Conservation (phyloP, 2,888 invertebrate genomes). For the Anthoptus insignis region DNA sequence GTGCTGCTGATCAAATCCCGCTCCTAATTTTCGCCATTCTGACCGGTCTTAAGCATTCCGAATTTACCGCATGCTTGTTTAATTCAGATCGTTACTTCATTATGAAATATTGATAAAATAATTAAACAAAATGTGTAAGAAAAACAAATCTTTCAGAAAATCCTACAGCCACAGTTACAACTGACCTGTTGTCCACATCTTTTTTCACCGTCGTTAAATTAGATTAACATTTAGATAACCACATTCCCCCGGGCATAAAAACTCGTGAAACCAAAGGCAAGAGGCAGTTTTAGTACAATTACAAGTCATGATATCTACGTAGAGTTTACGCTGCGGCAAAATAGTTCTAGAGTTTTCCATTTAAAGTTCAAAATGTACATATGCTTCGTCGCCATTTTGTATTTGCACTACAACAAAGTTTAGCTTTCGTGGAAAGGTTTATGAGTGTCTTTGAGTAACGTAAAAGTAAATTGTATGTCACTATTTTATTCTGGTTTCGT, state of each 20-base stretch:
- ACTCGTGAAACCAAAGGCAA: conserved; percentile 1
- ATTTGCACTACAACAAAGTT: conserved; percentile 9
- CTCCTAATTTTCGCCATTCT: too few relatives aligned
- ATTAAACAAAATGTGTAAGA: conserved; percentile 7
- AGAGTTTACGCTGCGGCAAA: background rate
- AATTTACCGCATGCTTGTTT: too few relatives aligned
- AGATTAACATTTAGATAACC: conserved; percentile 32
- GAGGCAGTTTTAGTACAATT: conserved; percentile 24
- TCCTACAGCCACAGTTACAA: conserved; percentile 3
- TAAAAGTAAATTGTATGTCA: background rate
- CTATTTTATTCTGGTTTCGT: too few relatives aligned
- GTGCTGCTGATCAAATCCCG: too few relatives aligned
- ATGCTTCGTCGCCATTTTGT: background rate
- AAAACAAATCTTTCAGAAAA: background rate
- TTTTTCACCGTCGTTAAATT: conserved; percentile 23
- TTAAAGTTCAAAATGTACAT: conserved; percentile 8
- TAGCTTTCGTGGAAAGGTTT: background rate
- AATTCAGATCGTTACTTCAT: too few relatives aligned
- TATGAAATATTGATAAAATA: too few relatives aligned
- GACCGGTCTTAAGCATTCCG: too few relatives aligned
- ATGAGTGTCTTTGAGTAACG: conserved; percentile 4
- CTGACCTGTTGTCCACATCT: conserved; percentile 11
- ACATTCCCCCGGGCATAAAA: conserved; percentile 17
- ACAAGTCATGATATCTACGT: conserved; percentile 24
- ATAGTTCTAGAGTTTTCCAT: background rate